Evolutionary conservation across 2,113 vertebrate species (phyloP), one percentile per base, ranked within the genome.

Genomic region (Phodopus roborovskii): DNA sequence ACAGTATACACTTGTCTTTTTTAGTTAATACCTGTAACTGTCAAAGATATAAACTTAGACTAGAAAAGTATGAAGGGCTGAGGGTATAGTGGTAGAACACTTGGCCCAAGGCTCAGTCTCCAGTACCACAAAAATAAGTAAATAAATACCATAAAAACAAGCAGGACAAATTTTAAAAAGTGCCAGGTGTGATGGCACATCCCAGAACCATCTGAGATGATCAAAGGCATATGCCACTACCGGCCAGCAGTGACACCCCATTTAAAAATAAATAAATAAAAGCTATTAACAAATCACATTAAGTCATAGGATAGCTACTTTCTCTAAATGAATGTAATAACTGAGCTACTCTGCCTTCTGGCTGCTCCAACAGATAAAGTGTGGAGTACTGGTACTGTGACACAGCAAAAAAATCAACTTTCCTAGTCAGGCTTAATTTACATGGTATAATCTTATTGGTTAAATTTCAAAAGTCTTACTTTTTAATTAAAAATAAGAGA

Each of bases 401-500:
- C 42, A 50, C 39, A 50, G 62, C 48, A 86, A 92, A 93, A 68
- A 39, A 88, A 48, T 39, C 62, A 22, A 58, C 87, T 93, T 95
- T 53, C 24, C 39, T 85, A 81, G 74, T 36, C 17, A 0, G 91
- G 16, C 0, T 50, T 91, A 42, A 39, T 86, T 87, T 45, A 73
- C 17, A 90, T 75, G 42, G 50, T 92, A 0, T n/a, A 0, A 81
- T 66, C 42, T 93, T 93, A 94, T 30, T 3, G 0, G 2, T 62
- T 95, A 90, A 91, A 3, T 70, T 39, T 78, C 66, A 78, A 56
- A 78, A 56, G 48, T 33, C 24, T 42, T 88, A 16, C 13, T 84
- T 92, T 91, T 93, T 84, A 85, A 77, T 66, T 42, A 53, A 88
- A 96, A 97, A 89, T 86, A 73, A 62, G 28, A 85, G 94, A 88